These are phyloP conservation scores for Poecilus cupreus DNA, from an alignment of 2,888 invertebrate genomes.

Conservation along the genomic window DNA sequence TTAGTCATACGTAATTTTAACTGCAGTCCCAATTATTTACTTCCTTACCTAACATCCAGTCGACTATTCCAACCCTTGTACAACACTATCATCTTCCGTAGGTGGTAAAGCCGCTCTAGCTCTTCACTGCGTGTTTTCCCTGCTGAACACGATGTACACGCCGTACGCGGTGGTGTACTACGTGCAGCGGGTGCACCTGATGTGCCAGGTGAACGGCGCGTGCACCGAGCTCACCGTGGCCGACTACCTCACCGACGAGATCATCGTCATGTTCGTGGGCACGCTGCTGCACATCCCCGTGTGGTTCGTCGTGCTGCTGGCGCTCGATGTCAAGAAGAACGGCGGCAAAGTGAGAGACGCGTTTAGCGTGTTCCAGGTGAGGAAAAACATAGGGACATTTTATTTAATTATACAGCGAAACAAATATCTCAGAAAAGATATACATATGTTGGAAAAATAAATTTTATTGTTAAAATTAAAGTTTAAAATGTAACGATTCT, in stretches of 20 bases:
- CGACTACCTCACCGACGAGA: constrained; percentile 83
- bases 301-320: constrained; percentile 78
- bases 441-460: too few relatives aligned
- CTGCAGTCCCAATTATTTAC: too few relatives aligned
- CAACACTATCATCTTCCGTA: constrained; percentile 70
- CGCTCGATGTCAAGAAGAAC: constrained; percentile 81
- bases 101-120: constrained; percentile 81
- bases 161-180: constrained; percentile 89
- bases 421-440: too few relatives aligned
- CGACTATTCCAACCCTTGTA: too few relatives aligned
- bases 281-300: constrained; percentile 82
- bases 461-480: too few relatives aligned
- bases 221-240: constrained; percentile 80
- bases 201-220: constrained; percentile 81
- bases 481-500: too few relatives aligned
- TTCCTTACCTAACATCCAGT: too few relatives aligned
- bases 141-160: constrained; percentile 86
- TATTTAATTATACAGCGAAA: too few relatives aligned
- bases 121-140: constrained; percentile 83
- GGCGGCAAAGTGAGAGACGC: constrained; percentile 77
- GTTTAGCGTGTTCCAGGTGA: constrained; percentile 73
- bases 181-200: constrained; percentile 84
- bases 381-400: too few relatives aligned
- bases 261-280: constrained; percentile 80
- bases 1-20: too few relatives aligned